Conservation (phyloP, 2,888 invertebrate species). For the Epinotia demarniana region DNA sequence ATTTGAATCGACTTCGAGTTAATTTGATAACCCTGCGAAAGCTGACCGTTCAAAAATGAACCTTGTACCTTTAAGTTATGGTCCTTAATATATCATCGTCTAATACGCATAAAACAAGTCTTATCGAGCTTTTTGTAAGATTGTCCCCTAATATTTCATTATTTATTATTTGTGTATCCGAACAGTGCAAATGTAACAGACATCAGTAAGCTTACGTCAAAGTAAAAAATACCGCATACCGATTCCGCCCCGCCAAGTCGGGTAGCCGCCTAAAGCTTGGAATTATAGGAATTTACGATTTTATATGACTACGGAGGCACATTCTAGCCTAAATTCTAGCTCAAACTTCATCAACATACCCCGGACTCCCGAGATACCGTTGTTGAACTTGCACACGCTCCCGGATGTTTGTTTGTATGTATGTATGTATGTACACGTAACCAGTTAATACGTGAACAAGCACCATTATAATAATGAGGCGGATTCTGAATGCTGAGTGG, state of each 20-base stretch:
- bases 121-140: too few species aligned
- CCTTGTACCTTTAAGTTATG: background rate
- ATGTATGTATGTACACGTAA: conserved; percentile 55
- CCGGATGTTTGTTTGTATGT: conserved; percentile 61
- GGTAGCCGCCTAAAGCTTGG: too few species aligned
- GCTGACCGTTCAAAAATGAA: background rate
- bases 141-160: too few species aligned
- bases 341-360: conserved; percentile 34
- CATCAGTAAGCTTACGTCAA: too few species aligned
- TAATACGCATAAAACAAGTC: too few species aligned
- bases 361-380: conserved; percentile 27
- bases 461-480: conserved; percentile 59
- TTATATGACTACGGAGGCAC: too few species aligned
- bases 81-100: too few species aligned
- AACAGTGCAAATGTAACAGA: too few species aligned
- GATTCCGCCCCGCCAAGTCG: too few species aligned
- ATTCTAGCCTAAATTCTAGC: conserved; percentile 27
- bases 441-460: conserved; percentile 49
- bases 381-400: conserved; percentile 50
- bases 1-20: conserved; percentile 17
- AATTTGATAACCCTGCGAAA: conserved; percentile 21
- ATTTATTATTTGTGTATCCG: too few species aligned
- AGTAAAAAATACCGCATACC: too few species aligned
- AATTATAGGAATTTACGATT: too few species aligned
- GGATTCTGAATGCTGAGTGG: conserved; percentile 54